A percentile compares a stretch with the other conserved stretches of the same genome.
These are phyloP conservation scores for Tichodroma muraria DNA, from an alignment of 2,113 vertebrate species.

Conservation along the genomic window DNA sequence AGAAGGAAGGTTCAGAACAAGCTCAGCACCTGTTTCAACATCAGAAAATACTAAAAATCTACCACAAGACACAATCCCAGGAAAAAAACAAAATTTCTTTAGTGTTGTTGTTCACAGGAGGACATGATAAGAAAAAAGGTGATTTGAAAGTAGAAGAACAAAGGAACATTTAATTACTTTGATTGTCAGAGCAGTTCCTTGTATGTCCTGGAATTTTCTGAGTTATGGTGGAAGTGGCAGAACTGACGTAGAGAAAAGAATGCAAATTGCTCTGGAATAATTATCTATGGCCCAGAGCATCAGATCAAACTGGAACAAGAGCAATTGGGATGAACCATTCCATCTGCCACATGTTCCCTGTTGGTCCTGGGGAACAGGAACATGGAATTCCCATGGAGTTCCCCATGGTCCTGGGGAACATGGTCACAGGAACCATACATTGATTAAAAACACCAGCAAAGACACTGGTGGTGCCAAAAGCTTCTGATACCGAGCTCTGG, in stretches of 20 bases:
- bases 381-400: too few species aligned
- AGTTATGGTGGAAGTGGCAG: not conserved
- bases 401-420: too few species aligned
- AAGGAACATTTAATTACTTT: not conserved
- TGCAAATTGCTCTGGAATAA: not conserved
- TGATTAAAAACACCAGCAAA: not conserved
- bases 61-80: not conserved
- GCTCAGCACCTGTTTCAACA: not conserved
- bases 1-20: not conserved
- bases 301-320: not conserved
- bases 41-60: not conserved
- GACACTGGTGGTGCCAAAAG: not conserved
- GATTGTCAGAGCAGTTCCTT: not conserved
- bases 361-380: too few species aligned
- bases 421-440: not conserved
- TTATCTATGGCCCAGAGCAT: not conserved
- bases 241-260: not conserved
- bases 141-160: not conserved
- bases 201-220: not conserved
- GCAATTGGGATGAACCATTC: not conserved
- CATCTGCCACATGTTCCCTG: not conserved
- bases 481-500: not conserved
- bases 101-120: not conserved
- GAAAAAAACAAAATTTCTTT: not conserved
- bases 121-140: not conserved